A percentile compares a stretch with the other conserved stretches of the same genome.
These are phyloP conservation scores for Odontesthes bonariensis DNA, from an alignment of 2,113 vertebrate species.

Conservation along the genomic window DNA sequence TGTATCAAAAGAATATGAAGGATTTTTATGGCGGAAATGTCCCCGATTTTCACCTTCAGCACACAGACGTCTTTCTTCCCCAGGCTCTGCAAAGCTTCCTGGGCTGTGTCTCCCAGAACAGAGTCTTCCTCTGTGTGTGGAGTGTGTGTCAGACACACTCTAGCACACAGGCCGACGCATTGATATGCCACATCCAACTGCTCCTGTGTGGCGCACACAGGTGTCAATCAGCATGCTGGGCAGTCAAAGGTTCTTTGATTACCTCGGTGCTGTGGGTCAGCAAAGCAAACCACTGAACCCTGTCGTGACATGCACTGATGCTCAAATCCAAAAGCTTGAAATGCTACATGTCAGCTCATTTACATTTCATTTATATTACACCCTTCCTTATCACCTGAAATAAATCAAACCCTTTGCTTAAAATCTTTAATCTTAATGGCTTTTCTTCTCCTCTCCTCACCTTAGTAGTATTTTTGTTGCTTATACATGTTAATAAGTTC, in stretches of 20 bases:
- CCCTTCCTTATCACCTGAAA: neutral
- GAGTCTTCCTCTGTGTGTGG: slow-evolving; percentile 69
- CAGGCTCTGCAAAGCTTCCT: slow-evolving; percentile 65
- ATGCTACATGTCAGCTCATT: neutral
- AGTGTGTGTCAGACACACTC: slow-evolving; percentile 54
- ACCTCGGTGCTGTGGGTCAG: slow-evolving; percentile 7
- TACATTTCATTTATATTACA: neutral
- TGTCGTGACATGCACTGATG: neutral
- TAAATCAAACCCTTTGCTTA: neutral
- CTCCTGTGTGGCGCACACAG: slow-evolving; percentile 54
- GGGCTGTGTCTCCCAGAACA: slow-evolving; percentile 70
- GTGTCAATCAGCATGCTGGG: slow-evolving; percentile 77
- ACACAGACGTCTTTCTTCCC: slow-evolving; percentile 74
- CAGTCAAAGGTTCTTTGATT: slow-evolving; percentile 67
- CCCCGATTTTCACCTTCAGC: slow-evolving; percentile 53
- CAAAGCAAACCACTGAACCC: slow-evolving; percentile 5
- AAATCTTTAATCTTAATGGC: too few species aligned
- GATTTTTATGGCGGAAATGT: slow-evolving; percentile 9
- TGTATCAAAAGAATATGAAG: slow-evolving; percentile 43
- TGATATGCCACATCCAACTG: slow-evolving; percentile 61
- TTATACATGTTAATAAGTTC: too few species aligned
- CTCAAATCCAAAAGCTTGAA: neutral
- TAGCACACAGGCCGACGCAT: slow-evolving; percentile 58
- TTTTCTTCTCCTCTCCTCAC: too few species aligned
- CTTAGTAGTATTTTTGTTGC: too few species aligned